Percentiles rank a stretch among this genome's conserved stretches.
Evolutionary conservation across 2,888 invertebrate species (phyloP).

Genomic region (Allolobophora icterica): DNA sequence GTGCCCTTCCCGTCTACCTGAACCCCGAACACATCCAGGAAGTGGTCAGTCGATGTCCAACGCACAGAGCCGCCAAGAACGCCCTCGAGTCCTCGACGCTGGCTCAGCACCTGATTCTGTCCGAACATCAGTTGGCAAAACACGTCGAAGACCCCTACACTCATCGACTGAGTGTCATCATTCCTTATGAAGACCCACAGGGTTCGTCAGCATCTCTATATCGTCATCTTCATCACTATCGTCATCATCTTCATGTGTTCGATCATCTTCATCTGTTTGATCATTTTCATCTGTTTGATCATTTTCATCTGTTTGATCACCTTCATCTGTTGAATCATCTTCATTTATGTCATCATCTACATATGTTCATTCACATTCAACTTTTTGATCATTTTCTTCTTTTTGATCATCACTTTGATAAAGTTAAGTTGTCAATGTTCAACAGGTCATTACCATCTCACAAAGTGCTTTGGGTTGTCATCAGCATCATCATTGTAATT

Average conservation of each 20-base stretch:
- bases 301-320: background rate
- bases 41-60: conserved; percentile 67
- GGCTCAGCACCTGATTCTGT: conserved; percentile 36
- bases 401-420: no score
- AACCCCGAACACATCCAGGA: conserved; percentile 73
- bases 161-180: conserved; percentile 38
- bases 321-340: background rate
- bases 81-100: conserved; percentile 31
- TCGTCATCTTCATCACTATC: background rate
- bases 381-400: no score
- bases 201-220: conserved; percentile 42
- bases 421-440: no score
- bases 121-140: conserved; percentile 38
- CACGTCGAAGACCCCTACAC: conserved; percentile 38
- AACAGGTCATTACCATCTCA: no score
- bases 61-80: conserved; percentile 47
- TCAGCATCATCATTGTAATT: no score
- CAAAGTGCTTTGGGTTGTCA: no score
- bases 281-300: background rate
- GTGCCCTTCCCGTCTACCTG: conserved; percentile 75
- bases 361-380: no score
- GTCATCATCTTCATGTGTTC: background rate
- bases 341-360: no score
- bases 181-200: conserved; percentile 57
- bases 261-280: background rate